These are phyloP conservation scores for Hemistola chrysoprasaria DNA, from an alignment of 2,888 invertebrate genomes.

Conservation along the genomic window DNA sequence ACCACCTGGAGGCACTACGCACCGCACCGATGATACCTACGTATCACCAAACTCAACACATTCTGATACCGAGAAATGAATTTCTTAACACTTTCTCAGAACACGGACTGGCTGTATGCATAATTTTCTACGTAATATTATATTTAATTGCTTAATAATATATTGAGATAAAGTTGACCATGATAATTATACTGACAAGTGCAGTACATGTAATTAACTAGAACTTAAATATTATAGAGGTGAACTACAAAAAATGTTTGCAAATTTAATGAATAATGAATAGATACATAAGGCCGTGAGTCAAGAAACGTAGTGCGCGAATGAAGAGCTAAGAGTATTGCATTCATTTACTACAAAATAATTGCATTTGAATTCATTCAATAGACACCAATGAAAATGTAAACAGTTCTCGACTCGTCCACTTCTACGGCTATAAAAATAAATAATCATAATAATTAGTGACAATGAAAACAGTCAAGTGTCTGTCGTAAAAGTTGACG, in stretches of 20 bases:
- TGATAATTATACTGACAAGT: too few species aligned
- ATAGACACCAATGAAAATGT: conserved; percentile 43
- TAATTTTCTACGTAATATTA: conserved; percentile 6
- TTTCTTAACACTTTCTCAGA: conserved; percentile 14
- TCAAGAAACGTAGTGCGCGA: too few species aligned
- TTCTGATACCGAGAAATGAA: conserved; percentile 16
- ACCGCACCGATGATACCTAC: too few species aligned
- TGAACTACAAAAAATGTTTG: too few species aligned
- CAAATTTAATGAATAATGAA: too few species aligned
- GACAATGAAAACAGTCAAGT: conserved; percentile 71
- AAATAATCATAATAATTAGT: too few species aligned
- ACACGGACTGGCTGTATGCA: conserved; percentile 8
- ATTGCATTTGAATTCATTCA: conserved; percentile 46
- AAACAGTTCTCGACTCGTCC: conserved; percentile 40
- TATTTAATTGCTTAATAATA: conserved; percentile 7
- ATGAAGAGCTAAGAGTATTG: conserved; percentile 28
- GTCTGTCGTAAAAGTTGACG: conserved; percentile 71
- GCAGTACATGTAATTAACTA: too few species aligned
- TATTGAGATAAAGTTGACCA: too few species aligned
- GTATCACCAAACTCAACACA: conserved; percentile 3
- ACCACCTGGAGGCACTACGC: conserved; percentile 35
- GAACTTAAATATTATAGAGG: too few species aligned
- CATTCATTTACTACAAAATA: conserved; percentile 39
- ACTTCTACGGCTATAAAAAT: conserved; percentile 50
- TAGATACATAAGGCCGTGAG: too few species aligned